Evolutionary conservation across 2,888 invertebrate genomes (phyloP).

Genomic region (Melanophora roralis): DNA sequence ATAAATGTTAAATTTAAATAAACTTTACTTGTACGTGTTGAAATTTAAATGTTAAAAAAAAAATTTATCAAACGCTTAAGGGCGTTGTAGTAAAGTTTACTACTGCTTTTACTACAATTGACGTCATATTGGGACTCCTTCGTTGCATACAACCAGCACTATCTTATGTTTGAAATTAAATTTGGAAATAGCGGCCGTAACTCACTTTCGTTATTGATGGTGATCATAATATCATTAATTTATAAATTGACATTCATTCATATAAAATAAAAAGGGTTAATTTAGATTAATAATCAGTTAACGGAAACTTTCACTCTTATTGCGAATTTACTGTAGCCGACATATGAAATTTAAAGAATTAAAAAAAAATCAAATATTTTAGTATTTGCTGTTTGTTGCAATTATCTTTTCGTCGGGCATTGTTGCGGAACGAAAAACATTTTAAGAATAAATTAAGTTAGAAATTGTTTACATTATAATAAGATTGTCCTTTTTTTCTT

Average conservation of each 20-base stretch:
- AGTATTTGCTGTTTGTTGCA: neutral
- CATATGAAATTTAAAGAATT: neutral
- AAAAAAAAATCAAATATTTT: neutral
- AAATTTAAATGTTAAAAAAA: slow-evolving; percentile 28
- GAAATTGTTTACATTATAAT: no score
- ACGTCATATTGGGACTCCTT: slow-evolving; percentile 39
- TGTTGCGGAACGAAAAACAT: no score
- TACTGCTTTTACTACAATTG: neutral
- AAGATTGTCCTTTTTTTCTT: no score
- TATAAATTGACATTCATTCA: slow-evolving; percentile 12
- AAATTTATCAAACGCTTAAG: slow-evolving; percentile 17
- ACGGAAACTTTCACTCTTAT: slow-evolving; percentile 50
- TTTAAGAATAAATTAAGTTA: no score
- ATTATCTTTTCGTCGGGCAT: no score
- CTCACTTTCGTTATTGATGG: slow-evolving; percentile 38
- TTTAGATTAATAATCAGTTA: slow-evolving; percentile 17
- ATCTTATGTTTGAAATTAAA: neutral
- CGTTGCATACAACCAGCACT: neutral
- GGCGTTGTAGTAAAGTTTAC: neutral
- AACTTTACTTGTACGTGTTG: slow-evolving; percentile 47
- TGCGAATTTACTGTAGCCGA: slow-evolving; percentile 17
- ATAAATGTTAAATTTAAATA: slow-evolving; percentile 31
- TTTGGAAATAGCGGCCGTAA: slow-evolving; percentile 34
- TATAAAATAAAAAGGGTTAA: slow-evolving; percentile 35
- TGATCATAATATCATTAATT: slow-evolving; percentile 35